phyloP scores from a whole-genome alignment of 2,888 invertebrate species.

The Anorthoa munda region DNA sequence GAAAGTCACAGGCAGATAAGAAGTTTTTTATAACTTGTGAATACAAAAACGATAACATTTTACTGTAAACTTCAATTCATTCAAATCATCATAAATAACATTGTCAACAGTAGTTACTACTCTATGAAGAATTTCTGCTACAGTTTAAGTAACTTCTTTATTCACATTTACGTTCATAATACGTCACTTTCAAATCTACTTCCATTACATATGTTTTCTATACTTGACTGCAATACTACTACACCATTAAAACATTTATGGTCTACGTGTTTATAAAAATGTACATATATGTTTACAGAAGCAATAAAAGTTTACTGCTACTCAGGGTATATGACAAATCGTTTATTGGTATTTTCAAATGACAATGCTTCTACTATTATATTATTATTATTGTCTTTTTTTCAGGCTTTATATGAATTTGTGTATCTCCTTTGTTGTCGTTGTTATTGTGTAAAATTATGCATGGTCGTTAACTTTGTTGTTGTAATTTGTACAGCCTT shows the following conservation, averaged over 20 bases:
- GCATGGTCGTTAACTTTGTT: constrained; percentile 32
- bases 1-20: neutral
- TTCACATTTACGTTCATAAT: constrained; percentile 1
- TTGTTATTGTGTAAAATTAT: constrained; percentile 22
- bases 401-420: constrained; percentile 5
- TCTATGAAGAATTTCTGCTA: neutral
- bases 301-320: constrained; percentile 32
- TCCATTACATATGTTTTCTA: neutral
- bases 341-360: constrained; percentile 34
- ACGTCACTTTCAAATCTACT: constrained; percentile 11
- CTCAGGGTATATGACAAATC: constrained; percentile 35
- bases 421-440: neutral
- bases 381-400: constrained; percentile 14
- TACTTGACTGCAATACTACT: neutral
- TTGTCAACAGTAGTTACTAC: neutral
- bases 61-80: neutral
- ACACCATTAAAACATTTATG: constrained; percentile 25
- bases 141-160: neutral
- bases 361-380: constrained; percentile 16
- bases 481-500: constrained; percentile 34
- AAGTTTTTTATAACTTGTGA: neutral
- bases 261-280: constrained; percentile 28
- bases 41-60: neutral
- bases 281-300: neutral
- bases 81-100: constrained; percentile 2